phyloP scores from a whole-genome alignment of 1,140 invertebrate species.

The Heliconius hermathena region DNA sequence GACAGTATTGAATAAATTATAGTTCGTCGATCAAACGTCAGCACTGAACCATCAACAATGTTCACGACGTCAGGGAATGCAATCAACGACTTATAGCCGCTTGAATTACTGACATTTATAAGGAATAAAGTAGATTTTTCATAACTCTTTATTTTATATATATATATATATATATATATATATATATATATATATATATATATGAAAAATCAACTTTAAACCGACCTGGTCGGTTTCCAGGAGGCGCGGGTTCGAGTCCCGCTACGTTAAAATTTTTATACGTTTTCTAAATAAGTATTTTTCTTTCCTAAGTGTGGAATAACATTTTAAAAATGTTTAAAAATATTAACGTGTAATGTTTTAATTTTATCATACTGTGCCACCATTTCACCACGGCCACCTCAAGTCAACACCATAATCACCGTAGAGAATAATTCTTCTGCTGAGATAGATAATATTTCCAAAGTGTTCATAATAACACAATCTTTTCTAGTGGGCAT shows the following conservation, averaged over 20 bases:
- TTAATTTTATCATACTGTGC: too few species aligned
- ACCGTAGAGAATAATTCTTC: not conserved
- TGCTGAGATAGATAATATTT: conserved; percentile 4
- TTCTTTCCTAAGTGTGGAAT: too few species aligned
- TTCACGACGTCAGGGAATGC: not conserved
- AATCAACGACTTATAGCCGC: not conserved
- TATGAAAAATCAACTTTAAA: too few species aligned
- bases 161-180: too few species aligned
- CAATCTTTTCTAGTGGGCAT: not conserved
- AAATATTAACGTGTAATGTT: too few species aligned
- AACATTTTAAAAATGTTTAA: too few species aligned
- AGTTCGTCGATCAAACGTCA: conserved; percentile 8
- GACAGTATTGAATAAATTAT: not conserved
- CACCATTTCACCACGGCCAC: conserved; percentile 14
- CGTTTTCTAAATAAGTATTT: too few species aligned
- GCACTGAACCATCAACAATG: not conserved
- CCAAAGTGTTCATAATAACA: conserved; percentile 15
- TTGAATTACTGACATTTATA: conserved; percentile 1
- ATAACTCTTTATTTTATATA: too few species aligned
- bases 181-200: too few species aligned
- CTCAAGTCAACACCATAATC: conserved; percentile 26
- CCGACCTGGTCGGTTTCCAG: too few species aligned
- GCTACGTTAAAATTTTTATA: too few species aligned
- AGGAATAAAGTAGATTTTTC: not conserved
- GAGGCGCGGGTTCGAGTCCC: too few species aligned